phyloP scores from a whole-genome alignment of 2,888 invertebrate genomes.

The Scaptomyza tumidula region DNA sequence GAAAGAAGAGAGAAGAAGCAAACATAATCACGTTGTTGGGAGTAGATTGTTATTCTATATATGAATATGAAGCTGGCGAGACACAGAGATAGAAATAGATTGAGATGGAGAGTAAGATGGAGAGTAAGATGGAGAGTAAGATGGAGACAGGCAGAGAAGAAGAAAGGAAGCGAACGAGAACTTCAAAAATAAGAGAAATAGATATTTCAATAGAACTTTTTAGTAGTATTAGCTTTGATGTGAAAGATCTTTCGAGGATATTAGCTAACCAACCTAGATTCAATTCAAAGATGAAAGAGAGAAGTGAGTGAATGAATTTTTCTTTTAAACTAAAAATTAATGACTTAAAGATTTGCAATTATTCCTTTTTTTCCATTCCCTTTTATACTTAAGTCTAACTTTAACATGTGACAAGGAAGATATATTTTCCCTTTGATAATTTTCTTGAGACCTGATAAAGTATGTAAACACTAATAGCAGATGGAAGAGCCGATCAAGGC shows the following conservation, averaged over 20 bases:
- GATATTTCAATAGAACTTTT: no score
- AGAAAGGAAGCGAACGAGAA: neutral
- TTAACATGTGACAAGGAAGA: neutral
- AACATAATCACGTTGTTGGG: slow-evolving; percentile 56
- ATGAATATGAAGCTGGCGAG: slow-evolving; percentile 24
- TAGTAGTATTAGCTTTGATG: no score
- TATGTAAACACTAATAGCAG: slow-evolving; percentile 20
- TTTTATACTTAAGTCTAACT: neutral
- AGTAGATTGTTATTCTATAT: slow-evolving; percentile 13
- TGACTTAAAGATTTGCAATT: no score
- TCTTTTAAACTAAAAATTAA: no score
- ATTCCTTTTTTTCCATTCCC: no score
- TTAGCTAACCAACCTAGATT: neutral
- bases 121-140: slow-evolving; percentile 5
- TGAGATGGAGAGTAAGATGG: neutral
- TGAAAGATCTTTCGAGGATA: no score
- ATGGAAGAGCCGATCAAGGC: neutral
- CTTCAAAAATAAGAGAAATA: no score
- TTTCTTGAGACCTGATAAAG: slow-evolving; percentile 3
- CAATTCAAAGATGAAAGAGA: neutral
- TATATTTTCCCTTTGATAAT: neutral
- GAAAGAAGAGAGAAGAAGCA: slow-evolving; percentile 43
- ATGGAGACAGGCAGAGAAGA: neutral
- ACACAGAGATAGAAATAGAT: slow-evolving; percentile 6
- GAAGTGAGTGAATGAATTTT: no score